phyloP scores from a whole-genome alignment of 2,113 vertebrate species.

The Rattus rattus region DNA sequence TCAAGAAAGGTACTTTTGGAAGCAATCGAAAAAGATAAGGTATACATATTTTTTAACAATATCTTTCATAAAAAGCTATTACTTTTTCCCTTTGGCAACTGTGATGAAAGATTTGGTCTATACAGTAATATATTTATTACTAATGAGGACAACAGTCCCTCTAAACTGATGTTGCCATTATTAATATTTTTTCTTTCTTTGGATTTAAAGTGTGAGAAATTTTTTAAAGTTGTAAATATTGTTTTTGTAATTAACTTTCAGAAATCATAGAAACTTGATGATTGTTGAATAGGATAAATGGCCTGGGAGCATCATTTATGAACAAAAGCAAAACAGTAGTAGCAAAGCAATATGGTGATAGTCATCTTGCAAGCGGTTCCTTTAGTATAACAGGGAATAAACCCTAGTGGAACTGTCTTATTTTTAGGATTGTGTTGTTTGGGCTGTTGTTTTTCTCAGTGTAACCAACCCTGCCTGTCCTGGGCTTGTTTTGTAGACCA shows the following conservation, averaged over 20 bases:
- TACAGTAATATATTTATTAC: slow-evolving; percentile 79
- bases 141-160: slow-evolving; percentile 90
- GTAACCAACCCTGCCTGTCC: too few relatives aligned
- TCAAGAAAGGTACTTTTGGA: slow-evolving; percentile 96
- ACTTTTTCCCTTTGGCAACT: slow-evolving; percentile 80
- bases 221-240: slow-evolving; percentile 33
- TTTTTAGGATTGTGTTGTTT: too few relatives aligned
- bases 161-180: slow-evolving; percentile 90
- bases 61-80: neutral
- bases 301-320: neutral
- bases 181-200: neutral
- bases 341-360: neutral
- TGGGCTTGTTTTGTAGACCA: too few relatives aligned
- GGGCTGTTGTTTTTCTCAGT: too few relatives aligned
- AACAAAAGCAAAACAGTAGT: neutral
- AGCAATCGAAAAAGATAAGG: slow-evolving; percentile 96
- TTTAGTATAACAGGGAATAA: neutral
- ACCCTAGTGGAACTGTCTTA: too few relatives aligned
- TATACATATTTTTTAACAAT: slow-evolving; percentile 82
- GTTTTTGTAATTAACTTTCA: slow-evolving; percentile 19
- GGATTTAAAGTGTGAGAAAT: slow-evolving; percentile 38
- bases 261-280: slow-evolving; percentile 3
- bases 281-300: slow-evolving; percentile 4
- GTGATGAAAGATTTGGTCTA: slow-evolving; percentile 85
- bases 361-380: neutral